A percentile compares a stretch with the other conserved stretches of the same genome.
These are phyloP conservation scores for Ochropleura plecta DNA, from an alignment of 2,888 invertebrate genomes.

Conservation along the genomic window DNA sequence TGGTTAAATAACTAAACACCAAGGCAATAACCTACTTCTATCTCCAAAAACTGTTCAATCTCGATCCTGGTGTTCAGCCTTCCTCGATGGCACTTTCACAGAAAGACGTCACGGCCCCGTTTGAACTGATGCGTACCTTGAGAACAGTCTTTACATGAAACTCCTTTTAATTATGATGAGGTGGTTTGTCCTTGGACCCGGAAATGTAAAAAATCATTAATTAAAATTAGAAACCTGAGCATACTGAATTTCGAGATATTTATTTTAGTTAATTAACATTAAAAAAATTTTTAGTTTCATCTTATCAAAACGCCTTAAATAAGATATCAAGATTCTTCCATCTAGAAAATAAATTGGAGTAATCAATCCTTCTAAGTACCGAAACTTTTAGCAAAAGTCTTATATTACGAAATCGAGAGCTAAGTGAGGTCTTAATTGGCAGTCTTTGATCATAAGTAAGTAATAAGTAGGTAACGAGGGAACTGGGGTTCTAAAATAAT, in stretches of 20 bases:
- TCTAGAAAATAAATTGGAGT: slow-evolving; percentile 17
- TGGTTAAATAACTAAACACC: background rate
- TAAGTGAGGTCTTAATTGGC: background rate
- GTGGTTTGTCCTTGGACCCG: background rate
- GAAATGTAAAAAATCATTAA: background rate
- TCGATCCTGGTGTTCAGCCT: background rate
- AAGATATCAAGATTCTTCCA: slow-evolving; percentile 10
- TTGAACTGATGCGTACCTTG: background rate
- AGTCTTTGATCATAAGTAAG: background rate
- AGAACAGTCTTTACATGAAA: background rate
- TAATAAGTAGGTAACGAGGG: background rate
- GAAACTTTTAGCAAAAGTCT: slow-evolving; percentile 12
- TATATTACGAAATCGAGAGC: slow-evolving; percentile 11
- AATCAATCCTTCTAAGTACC: slow-evolving; percentile 22
- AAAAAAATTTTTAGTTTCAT: no score
- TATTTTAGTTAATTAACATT: background rate
- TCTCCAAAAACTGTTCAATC: background rate
- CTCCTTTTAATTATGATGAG: background rate
- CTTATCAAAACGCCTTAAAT: no score
- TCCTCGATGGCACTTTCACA: background rate
- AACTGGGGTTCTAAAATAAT: background rate
- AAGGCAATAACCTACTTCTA: background rate
- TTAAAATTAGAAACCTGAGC: background rate
- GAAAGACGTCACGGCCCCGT: no score
- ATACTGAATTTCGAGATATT: background rate